A percentile compares a stretch with the other conserved stretches of the same genome.
These are phyloP conservation scores for Enteromius treurensis DNA, from an alignment of 2,797 vertebrate genomes.

Conservation along the genomic window DNA sequence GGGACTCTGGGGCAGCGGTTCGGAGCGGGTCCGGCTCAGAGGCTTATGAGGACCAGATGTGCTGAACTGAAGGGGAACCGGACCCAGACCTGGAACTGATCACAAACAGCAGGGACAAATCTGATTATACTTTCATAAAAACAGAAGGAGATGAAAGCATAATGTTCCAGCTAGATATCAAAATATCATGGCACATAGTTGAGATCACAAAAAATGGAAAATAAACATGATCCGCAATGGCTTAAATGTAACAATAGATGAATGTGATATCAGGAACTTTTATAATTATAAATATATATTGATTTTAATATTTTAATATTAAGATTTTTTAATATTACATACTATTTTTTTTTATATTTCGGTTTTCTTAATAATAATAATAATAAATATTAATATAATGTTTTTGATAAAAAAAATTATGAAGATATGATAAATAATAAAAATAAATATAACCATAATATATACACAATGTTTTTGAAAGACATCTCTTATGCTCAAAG, in stretches of 20 bases:
- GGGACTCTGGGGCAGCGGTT: slow-evolving; percentile 89
- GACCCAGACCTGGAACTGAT: slow-evolving; percentile 85
- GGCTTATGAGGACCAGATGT: slow-evolving; percentile 85
- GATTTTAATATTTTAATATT: too few species aligned
- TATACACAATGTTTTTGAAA: neutral
- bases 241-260: neutral
- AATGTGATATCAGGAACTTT: neutral
- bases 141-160: slow-evolving; percentile 16
- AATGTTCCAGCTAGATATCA: slow-evolving; percentile 1
- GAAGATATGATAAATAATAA: neutral
- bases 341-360: neutral
- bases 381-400: neutral
- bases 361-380: neutral
- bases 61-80: slow-evolving; percentile 82
- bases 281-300: neutral
- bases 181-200: slow-evolving; percentile 20
- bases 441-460: neutral
- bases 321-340: neutral
- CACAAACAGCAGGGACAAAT: slow-evolving; percentile 21
- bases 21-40: slow-evolving; percentile 91
- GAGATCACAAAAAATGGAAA: neutral
- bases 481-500: neutral
- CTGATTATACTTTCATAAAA: slow-evolving; percentile 9
- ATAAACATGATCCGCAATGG: slow-evolving; percentile 6
- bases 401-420: neutral